Percentiles rank a stretch among this genome's conserved stretches.
These are phyloP conservation scores for Loripinus fragilis DNA, from an alignment of 2,888 invertebrate genomes.

Conservation along the genomic window DNA sequence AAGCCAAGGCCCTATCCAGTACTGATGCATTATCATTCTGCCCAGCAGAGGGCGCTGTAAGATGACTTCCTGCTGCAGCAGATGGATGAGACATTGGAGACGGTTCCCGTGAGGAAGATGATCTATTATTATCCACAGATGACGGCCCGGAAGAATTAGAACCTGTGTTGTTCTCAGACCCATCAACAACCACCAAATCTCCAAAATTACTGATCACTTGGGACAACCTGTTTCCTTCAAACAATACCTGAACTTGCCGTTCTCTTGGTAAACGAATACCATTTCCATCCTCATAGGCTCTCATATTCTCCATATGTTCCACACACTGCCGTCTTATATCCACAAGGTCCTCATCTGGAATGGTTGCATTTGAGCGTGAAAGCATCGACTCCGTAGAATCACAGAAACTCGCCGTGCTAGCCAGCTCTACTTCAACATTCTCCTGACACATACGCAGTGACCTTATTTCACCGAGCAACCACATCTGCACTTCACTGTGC, in stretches of 20 bases:
- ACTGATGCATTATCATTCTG: conserved; percentile 8
- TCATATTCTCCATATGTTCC: conserved; percentile 73
- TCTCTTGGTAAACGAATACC: conserved; percentile 95
- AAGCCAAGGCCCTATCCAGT: conserved; percentile 46
- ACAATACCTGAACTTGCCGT: conserved; percentile 73
- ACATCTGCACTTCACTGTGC: conserved; percentile 89
- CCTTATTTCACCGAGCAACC: conserved; percentile 93
- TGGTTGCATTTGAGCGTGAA: conserved; percentile 58
- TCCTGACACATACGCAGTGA: conserved; percentile 93
- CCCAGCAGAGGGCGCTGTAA: neutral
- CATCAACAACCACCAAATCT: conserved; percentile 53
- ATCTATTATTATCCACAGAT: conserved; percentile 31
- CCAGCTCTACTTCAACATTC: conserved; percentile 96
- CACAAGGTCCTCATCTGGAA: conserved; percentile 75
- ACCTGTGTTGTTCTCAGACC: conserved; percentile 24
- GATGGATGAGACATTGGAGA: conserved; percentile 33
- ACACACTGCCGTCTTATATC: conserved; percentile 73
- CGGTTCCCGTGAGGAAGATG: conserved; percentile 40
- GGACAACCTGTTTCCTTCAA: conserved; percentile 75
- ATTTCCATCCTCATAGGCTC: conserved; percentile 86
- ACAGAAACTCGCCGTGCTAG: conserved; percentile 98
- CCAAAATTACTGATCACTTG: conserved; percentile 76
- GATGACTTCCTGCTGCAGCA: conserved; percentile 13
- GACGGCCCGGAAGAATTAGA: conserved; percentile 25
- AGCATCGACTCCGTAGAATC: conserved; percentile 85